Percentiles rank a stretch among this genome's conserved stretches.
Evolutionary conservation across 2,888 invertebrate genomes (phyloP).

Genomic region (Nebria salina): DNA sequence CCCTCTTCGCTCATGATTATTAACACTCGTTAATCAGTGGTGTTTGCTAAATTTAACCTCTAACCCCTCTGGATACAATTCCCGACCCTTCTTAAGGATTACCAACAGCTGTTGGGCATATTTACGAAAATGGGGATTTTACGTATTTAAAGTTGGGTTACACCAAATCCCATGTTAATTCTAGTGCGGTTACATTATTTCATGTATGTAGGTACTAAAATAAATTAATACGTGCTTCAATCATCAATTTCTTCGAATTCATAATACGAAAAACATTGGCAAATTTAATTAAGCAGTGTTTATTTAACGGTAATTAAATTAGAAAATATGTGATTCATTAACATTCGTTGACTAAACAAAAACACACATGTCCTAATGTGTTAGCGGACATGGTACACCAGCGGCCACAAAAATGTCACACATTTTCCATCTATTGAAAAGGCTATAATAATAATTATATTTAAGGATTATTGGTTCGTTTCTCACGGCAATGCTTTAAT

Average conservation of each 20-base stretch:
- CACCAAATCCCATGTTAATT: no score
- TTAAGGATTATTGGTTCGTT: not conserved
- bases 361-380: conserved; percentile 18
- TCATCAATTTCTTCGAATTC: conserved; percentile 20
- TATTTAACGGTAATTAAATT: conserved; percentile 29
- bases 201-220: not conserved
- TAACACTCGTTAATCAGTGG: no score
- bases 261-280: not conserved
- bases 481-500: conserved; percentile 5
- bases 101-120: no score
- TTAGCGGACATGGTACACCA: not conserved
- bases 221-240: not conserved
- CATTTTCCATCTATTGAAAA: not conserved
- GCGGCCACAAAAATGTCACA: not conserved
- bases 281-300: conserved; percentile 29
- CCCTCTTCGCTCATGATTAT: no score
- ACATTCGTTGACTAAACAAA: not conserved
- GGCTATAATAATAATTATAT: not conserved
- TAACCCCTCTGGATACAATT: no score
- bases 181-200: no score
- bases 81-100: no score
- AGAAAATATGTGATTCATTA: conserved; percentile 14
- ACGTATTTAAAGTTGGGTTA: no score
- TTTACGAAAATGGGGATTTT: no score
- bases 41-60: no score